phyloP scores from a whole-genome alignment of 2,888 invertebrate species.

The Cistogaster globosa region DNA sequence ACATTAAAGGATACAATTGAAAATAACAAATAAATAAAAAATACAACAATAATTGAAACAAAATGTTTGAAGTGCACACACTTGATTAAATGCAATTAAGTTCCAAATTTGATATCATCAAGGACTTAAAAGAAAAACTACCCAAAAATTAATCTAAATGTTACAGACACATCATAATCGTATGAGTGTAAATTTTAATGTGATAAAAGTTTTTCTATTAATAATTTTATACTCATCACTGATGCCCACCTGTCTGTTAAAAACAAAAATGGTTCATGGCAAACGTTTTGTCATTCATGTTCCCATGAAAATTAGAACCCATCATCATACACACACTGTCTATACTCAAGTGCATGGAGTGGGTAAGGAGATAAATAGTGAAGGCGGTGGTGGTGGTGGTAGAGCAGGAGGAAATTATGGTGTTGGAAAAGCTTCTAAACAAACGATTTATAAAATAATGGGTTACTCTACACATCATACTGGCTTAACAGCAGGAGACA shows the following conservation, averaged over 20 bases:
- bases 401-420: slow-evolving; percentile 31
- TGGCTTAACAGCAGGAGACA: slow-evolving; percentile 84
- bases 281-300: slow-evolving; percentile 91
- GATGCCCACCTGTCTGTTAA: slow-evolving; percentile 59
- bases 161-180: slow-evolving; percentile 54
- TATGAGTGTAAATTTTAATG: slow-evolving; percentile 31
- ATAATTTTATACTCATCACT: slow-evolving; percentile 60
- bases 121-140: slow-evolving; percentile 19
- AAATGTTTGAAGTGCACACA: slow-evolving; percentile 67
- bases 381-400: slow-evolving; percentile 29
- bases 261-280: slow-evolving; percentile 76
- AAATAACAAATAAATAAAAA: slow-evolving; percentile 2
- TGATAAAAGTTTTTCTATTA: slow-evolving; percentile 60
- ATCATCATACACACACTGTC: slow-evolving; percentile 88
- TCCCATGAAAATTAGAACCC: slow-evolving; percentile 89
- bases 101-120: not conserved
- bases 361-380: slow-evolving; percentile 81
- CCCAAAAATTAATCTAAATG: slow-evolving; percentile 52
- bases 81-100: slow-evolving; percentile 33
- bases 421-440: slow-evolving; percentile 80
- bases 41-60: not conserved
- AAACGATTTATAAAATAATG: slow-evolving; percentile 78
- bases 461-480: slow-evolving; percentile 84
- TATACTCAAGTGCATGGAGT: slow-evolving; percentile 89
- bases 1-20: slow-evolving; percentile 35